A percentile compares a stretch with the other conserved stretches of the same genome.
phyloP scores from a whole-genome alignment of 2,888 invertebrate genomes.

The Megaustenia siamemsis region DNA sequence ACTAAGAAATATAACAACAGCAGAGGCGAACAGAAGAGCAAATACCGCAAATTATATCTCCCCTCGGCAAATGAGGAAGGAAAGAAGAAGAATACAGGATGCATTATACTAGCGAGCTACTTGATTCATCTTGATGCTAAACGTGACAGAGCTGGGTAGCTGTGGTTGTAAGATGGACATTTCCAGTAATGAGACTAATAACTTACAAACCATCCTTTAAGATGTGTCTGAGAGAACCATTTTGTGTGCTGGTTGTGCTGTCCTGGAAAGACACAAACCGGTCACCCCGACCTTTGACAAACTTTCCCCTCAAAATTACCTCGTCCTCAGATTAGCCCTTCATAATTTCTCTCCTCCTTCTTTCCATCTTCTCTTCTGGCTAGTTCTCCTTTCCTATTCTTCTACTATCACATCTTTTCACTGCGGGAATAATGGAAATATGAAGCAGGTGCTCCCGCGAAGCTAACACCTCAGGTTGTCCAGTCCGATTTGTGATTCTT shows the following conservation, averaged over 20 bases:
- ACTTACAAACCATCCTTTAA: background rate
- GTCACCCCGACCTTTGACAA: slow-evolving; percentile 24
- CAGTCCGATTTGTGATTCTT: slow-evolving; percentile 47
- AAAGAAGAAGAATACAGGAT: too few relatives aligned
- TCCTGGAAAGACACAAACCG: slow-evolving; percentile 1
- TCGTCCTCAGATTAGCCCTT: slow-evolving; percentile 4
- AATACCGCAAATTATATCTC: too few relatives aligned
- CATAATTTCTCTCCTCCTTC: slow-evolving; percentile 2
- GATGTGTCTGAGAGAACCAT: background rate
- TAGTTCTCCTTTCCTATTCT: slow-evolving; percentile 14
- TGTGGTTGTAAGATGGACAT: too few relatives aligned
- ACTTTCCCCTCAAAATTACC: slow-evolving; percentile 8
- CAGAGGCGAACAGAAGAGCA: too few relatives aligned
- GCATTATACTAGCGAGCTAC: too few relatives aligned
- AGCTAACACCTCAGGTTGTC: slow-evolving; percentile 23
- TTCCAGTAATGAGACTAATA: background rate
- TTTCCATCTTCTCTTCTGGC: background rate
- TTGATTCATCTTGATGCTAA: too few relatives aligned
- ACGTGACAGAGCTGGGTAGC: too few relatives aligned
- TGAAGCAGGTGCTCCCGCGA: slow-evolving; percentile 34
- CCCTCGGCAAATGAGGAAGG: too few relatives aligned
- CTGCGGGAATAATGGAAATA: slow-evolving; percentile 1
- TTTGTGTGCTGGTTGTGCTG: background rate
- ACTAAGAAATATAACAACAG: too few relatives aligned
- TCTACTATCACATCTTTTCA: slow-evolving; percentile 1